Percentiles rank a stretch among this genome's conserved stretches.
These are phyloP conservation scores for Peromyscus polionotus DNA, from an alignment of 2,113 vertebrate species.

Conservation along the genomic window DNA sequence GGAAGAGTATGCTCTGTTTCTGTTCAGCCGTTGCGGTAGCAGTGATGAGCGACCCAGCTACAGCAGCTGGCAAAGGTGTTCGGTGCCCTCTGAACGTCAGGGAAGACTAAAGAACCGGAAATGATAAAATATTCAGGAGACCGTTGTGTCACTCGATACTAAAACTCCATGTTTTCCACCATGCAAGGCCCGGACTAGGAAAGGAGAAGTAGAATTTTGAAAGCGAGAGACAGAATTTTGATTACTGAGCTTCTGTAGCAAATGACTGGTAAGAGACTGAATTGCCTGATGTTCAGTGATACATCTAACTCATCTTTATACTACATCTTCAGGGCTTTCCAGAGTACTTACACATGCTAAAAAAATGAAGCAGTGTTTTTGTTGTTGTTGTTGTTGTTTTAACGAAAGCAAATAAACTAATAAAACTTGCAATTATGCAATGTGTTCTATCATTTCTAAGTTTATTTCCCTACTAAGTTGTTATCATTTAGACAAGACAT, in stretches of 20 bases:
- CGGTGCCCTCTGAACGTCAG: background rate
- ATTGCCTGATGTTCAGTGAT: background rate
- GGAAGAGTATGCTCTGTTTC: conserved; percentile 35
- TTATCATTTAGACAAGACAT: background rate
- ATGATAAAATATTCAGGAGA: conserved; percentile 57
- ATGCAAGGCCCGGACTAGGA: conserved; percentile 42
- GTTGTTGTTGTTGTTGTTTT: background rate
- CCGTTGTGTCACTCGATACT: conserved; percentile 12
- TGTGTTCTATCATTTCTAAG: background rate
- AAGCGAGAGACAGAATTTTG: conserved; percentile 6
- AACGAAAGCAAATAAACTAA: conserved; percentile 19
- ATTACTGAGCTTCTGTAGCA: conserved; percentile 23
- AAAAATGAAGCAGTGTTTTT: background rate
- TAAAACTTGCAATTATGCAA: background rate
- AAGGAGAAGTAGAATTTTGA: background rate
- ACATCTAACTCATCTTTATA: background rate
- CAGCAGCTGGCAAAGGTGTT: conserved; percentile 34
- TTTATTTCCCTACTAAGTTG: background rate
- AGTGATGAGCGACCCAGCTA: conserved; percentile 57
- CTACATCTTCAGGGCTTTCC: background rate
- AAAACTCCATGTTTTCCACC: background rate
- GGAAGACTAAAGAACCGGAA: background rate
- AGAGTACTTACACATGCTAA: background rate
- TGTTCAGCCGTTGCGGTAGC: conserved; percentile 60
- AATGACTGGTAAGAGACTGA: conserved; percentile 17